Evolutionary conservation across 2,888 invertebrate genomes (phyloP).

Genomic region (Scaptomyza parva): DNA sequence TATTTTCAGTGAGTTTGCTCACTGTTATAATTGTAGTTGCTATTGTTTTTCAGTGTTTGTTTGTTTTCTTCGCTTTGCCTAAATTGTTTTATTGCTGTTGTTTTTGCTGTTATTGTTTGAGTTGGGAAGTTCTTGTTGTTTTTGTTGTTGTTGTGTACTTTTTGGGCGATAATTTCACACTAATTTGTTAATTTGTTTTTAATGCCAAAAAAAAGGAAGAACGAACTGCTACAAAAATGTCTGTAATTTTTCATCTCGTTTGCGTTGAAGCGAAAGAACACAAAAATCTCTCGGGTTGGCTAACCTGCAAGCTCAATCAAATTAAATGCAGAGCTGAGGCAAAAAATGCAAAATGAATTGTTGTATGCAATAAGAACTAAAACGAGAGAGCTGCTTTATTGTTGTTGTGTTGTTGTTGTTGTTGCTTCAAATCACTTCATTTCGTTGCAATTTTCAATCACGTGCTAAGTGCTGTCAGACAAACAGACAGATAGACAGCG

Average conservation of each 20-base stretch:
- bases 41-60: conserved; percentile 13
- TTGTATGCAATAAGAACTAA: conserved; percentile 49
- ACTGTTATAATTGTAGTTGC: conserved; percentile 19
- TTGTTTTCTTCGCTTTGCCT: no score
- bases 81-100: conserved; percentile 34
- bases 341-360: conserved; percentile 46
- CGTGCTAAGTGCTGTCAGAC: conserved; percentile 79
- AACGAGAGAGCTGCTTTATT: conserved; percentile 20
- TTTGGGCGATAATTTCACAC: conserved; percentile 71
- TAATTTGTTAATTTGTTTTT: conserved; percentile 76
- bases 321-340: conserved; percentile 43
- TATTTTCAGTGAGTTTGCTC: conserved; percentile 44
- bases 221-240: conserved; percentile 45
- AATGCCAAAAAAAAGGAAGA: conserved; percentile 70
- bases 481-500: conserved; percentile 27
- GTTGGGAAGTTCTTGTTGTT: conserved; percentile 32
- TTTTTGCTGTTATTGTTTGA: conserved; percentile 14
- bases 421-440: conserved; percentile 74
- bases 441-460: conserved; percentile 78
- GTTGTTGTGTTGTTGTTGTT: conserved; percentile 11
- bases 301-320: conserved; percentile 45
- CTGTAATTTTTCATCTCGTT: conserved; percentile 19
- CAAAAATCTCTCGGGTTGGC: conserved; percentile 8
- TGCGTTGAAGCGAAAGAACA: not conserved
- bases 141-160: conserved; percentile 53